Percentiles rank a stretch among this genome's conserved stretches.
Conservation (phyloP, 2,888 invertebrate species). For the Uloborus plumipes region DNA sequence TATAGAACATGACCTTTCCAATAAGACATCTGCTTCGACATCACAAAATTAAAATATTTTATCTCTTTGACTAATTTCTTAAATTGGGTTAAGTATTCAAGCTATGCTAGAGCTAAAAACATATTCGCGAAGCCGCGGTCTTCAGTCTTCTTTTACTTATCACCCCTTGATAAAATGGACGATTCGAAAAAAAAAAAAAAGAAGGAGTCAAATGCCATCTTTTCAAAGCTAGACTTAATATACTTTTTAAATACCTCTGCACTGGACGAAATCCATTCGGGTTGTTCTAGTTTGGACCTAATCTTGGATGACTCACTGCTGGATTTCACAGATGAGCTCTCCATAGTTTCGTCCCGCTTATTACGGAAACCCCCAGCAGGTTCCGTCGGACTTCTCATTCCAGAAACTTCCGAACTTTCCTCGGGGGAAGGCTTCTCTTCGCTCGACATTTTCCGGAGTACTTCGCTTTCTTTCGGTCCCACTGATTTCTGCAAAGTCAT, state of each 20-base stretch:
- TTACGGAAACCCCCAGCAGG: neutral
- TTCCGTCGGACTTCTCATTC: slow-evolving; percentile 41
- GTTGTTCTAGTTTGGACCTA: slow-evolving; percentile 20
- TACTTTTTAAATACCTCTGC: slow-evolving; percentile 30
- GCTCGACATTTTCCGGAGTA: slow-evolving; percentile 33
- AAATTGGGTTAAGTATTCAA: no score
- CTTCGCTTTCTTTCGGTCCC: slow-evolving; percentile 18
- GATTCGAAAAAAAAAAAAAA: no score
- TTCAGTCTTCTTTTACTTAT: no score
- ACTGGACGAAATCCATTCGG: slow-evolving; percentile 51
- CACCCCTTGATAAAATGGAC: no score
- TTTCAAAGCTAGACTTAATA: no score
- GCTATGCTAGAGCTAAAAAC: no score
- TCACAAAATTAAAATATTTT: no score
- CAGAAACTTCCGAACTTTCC: slow-evolving; percentile 59
- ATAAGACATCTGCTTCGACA: no score
- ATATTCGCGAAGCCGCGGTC: no score
- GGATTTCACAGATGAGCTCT: slow-evolving; percentile 55
- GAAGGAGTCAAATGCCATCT: no score
- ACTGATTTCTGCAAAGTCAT: neutral
- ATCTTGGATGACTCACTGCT: slow-evolving; percentile 55
- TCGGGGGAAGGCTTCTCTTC: slow-evolving; percentile 56
- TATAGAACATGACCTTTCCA: no score
- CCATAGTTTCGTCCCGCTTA: slow-evolving; percentile 10
- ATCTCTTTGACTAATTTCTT: no score